Percentiles rank a stretch among this genome's conserved stretches.
Evolutionary conservation across 30 jellyfish, hydroid and myxozoan species (phyloP).

Genomic region (Aurelia coerulea): DNA sequence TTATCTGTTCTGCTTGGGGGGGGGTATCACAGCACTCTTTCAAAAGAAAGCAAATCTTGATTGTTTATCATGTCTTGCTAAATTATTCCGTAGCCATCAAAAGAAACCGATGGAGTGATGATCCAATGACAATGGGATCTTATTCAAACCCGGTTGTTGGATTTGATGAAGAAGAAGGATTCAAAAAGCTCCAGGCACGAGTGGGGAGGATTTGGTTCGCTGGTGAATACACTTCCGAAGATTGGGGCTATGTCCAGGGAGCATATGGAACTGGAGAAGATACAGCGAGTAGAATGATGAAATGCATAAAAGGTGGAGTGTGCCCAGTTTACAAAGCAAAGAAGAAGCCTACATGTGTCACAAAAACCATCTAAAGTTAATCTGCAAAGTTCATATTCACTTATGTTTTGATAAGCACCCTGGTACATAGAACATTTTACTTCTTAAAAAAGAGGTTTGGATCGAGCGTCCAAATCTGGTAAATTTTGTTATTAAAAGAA

Average conservation of each 20-base stretch:
- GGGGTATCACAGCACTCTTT: too few species aligned
- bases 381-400: too few species aligned
- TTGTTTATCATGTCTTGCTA: too few species aligned
- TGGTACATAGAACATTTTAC: too few species aligned
- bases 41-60: too few species aligned
- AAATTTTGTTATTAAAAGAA: too few species aligned
- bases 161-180: conserved; percentile 35
- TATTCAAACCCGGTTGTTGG: conserved; percentile 76
- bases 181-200: conserved; percentile 47
- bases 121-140: conserved; percentile 69
- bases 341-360: too few species aligned
- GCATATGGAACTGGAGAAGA: conserved; percentile 62
- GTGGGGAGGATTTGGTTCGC: conserved; percentile 85
- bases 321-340: background rate
- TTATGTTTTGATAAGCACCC: too few species aligned
- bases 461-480: too few species aligned
- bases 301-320: conserved; percentile 7
- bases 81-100: conserved; percentile 29
- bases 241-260: conserved; percentile 56
- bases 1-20: too few species aligned
- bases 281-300: conserved; percentile 30
- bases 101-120: conserved; percentile 63
- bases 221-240: conserved; percentile 72
- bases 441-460: too few species aligned
- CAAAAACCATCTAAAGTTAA: too few species aligned